Conservation (phyloP, 1,140 invertebrate genomes). For the Drosophila orena region DNA sequence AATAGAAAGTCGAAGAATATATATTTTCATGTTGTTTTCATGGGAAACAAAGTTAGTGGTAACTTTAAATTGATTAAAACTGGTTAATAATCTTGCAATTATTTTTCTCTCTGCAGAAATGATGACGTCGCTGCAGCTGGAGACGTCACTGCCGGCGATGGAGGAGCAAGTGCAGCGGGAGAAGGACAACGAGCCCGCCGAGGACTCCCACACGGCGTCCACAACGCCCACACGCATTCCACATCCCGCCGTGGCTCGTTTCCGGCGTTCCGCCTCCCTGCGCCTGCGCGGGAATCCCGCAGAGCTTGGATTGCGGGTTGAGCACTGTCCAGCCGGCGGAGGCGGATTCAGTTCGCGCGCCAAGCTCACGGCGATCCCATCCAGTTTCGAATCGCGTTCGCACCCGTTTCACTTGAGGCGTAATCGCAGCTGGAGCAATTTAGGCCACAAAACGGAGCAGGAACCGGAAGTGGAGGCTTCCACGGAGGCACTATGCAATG, state of each 20-base stretch:
- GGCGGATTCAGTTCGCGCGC: conserved; percentile 70
- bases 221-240: conserved; percentile 69
- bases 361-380: conserved; percentile 62
- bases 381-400: conserved; percentile 31
- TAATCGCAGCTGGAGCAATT: conserved; percentile 68
- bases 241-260: conserved; percentile 43
- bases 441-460: conserved; percentile 58
- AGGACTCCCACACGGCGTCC: conserved; percentile 20
- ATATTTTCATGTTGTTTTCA: no score
- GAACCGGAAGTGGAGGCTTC: conserved; percentile 29
- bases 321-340: conserved; percentile 26
- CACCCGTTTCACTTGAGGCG: conserved; percentile 39
- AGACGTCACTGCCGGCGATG: conserved; percentile 59
- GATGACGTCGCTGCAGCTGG: conserved; percentile 61
- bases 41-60: no score
- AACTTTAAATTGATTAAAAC: no score
- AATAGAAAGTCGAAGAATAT: no score
- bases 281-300: conserved; percentile 70
- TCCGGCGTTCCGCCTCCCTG: conserved; percentile 73
- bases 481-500: conserved; percentile 51
- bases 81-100: background rate
- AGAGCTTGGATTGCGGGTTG: conserved; percentile 18
- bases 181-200: conserved; percentile 1
- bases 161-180: conserved; percentile 17
- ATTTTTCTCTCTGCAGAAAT: background rate